Evolutionary conservation across 2,113 vertebrate genomes (phyloP).

Genomic region (Scomber japonicus): DNA sequence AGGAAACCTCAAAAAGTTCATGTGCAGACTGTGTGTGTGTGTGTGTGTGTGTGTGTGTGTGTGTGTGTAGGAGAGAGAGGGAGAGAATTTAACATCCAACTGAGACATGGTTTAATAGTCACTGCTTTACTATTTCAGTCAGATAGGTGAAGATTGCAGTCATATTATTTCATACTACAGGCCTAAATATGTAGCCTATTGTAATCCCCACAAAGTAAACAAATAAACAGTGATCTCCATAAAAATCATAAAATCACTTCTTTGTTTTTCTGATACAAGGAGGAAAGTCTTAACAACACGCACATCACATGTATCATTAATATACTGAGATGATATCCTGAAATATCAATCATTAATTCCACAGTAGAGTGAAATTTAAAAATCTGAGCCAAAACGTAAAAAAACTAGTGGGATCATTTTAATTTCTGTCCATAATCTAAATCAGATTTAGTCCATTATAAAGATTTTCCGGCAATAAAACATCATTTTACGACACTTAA

Average conservation of each 20-base stretch:
- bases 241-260: slow-evolving; percentile 1
- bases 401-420: too few species aligned
- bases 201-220: background rate
- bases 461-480: background rate
- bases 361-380: background rate
- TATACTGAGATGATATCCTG: background rate
- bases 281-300: slow-evolving; percentile 19
- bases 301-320: background rate
- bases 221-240: background rate
- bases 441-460: too few species aligned
- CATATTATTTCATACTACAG: too few species aligned
- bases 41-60: background rate
- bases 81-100: background rate
- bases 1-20: slow-evolving; percentile 26
- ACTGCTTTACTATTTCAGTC: background rate
- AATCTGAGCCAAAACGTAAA: background rate
- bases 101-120: background rate
- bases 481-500: background rate
- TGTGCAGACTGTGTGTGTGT: background rate
- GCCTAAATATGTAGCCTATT: background rate
- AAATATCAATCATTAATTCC: slow-evolving; percentile 21
- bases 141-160: background rate
- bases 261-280: background rate
- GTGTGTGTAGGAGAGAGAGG: too few species aligned
- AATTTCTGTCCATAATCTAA: background rate